Base-by-base conservation (phyloP, 2,888 invertebrate species). In the Heteromyza rotundicornis region DNA sequence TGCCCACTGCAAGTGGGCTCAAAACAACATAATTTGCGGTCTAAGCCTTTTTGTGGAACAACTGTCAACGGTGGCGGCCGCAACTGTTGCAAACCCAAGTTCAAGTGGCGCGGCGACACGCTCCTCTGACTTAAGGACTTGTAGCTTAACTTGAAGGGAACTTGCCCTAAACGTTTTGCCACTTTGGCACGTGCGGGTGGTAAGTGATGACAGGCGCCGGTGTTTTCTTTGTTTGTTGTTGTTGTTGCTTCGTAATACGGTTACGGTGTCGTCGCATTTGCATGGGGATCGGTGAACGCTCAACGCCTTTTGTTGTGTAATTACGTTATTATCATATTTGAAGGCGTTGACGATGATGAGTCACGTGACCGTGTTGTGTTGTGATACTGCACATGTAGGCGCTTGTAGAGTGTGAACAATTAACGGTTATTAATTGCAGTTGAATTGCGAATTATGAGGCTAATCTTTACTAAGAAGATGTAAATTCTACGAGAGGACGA, bases 261-360 rank as follows among this genome's bases (percentile, higher is more conserved):
- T 52, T 52, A 27, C 52, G 52, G 52, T 52, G 32, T 47, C 47
- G 59, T 64, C 58, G 57, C 59, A 64, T 64, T 67, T 68, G 62
- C 64, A 62, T 63, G 61, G n/a, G n/a, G 59, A 22, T 59, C 64
- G 64, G 61, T 64, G 63, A n/a, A n/a, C n/a, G n/a, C n/a, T n/a
- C n/a, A n/a, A n/a, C 64, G 64, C 62, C 64, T 70, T 66, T 66
- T 68, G 65, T 69, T 60, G 44, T 62, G 67, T 70, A 70, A 72
- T 72, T 72, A 68, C 60, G 64, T 68, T 68, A 70, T 72, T 68
- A 68, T 63, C 62, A 68, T 69, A 58, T 22, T 14, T 52, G 3
- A 17, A 24, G 35, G 35, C 50, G 20, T 52, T 19, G 20, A 14
- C 47, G 20, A 2, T 19, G 17, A 19, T 20, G 20, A 17, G 56